Evolutionary conservation across 2,888 invertebrate genomes (phyloP), one percentile per base, ranked within the genome.

Genomic region (Meghimatium bilineatum): DNA sequence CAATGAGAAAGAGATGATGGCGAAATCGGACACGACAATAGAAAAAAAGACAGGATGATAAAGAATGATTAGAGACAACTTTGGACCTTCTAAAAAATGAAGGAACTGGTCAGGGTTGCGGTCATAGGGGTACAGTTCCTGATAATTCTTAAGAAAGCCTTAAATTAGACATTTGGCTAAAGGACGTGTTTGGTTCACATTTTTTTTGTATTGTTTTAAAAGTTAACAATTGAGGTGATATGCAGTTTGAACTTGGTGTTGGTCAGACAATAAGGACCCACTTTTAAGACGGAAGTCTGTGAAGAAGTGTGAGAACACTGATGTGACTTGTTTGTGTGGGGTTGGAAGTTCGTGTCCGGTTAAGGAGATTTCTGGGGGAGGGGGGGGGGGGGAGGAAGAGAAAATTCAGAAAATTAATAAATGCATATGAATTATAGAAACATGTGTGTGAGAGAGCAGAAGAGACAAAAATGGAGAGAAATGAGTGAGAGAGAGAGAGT

Each of bases 21-120:
- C 82, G 75, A 82, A 82, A 82, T 82, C 75, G 38, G 82, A 66
- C 10, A n/a, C 66, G 71, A 82, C 82, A 82, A 82, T 77, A 52
- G 29, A 66, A 67, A n/a, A n/a, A 75, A 77, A 69, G 77, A 76
- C 76, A 69, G 82, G 77, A 76, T 52, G 76, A 82, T 49, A 77
- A 38, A 52, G 77, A 34, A 82, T 82, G 82, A 82, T 82, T 76
- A 71, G 77, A 60, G 82, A 82, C 77, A 77, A 44, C 20, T 38
- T 56, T 44, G 69, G 56, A 77, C 75, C 44, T 56, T 32, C 5
- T 26, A 26, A 49, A 49, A 66, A 63, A 44, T 38, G 56, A 44
- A 52, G 49, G 34, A 49, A 44, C 44, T 44, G 44, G 49, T 10
- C 26, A 80, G 49, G 71, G 74, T 71, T 72, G 10, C 36, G 83